Evolutionary conservation across 2,888 invertebrate species (phyloP).

Genomic region (Morpho helenor): DNA sequence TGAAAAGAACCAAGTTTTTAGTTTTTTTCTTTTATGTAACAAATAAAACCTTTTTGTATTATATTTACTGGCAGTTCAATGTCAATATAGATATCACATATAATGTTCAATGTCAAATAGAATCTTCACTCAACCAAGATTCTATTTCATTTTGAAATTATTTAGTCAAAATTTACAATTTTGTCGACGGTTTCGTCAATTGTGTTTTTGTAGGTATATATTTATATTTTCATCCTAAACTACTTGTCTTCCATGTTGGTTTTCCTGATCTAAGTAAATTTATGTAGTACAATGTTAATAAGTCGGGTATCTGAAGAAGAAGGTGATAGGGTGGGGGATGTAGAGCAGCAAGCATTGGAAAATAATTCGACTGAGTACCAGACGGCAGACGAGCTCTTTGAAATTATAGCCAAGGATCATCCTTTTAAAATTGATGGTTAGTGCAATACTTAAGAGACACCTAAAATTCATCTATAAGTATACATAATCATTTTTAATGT

Average conservation of each 20-base stretch:
- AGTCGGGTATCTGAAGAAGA: constrained; percentile 46
- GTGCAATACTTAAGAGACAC: constrained; percentile 11
- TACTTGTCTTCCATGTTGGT: constrained; percentile 29
- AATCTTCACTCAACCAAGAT: constrained; percentile 11
- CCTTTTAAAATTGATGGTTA: constrained; percentile 41
- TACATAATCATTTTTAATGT: too few species aligned
- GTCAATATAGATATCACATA: constrained; percentile 1
- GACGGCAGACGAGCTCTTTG: constrained; percentile 54
- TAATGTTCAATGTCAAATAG: too few species aligned
- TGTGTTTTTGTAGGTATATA: constrained; percentile 48
- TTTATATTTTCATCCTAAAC: constrained; percentile 35
- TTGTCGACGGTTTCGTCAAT: constrained; percentile 44
- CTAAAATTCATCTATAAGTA: too few species aligned
- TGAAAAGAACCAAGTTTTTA: too few species aligned
- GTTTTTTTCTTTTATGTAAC: too few species aligned
- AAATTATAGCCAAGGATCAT: constrained; percentile 50
- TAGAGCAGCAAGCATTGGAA: constrained; percentile 13
- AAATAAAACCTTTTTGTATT: too few species aligned
- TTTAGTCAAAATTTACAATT: constrained; percentile 49
- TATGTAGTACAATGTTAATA: constrained; percentile 57
- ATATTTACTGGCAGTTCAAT: too few species aligned
- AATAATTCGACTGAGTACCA: constrained; percentile 41
- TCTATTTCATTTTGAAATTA: constrained; percentile 19
- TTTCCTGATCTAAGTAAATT: constrained; percentile 41
- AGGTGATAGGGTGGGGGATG: constrained; percentile 29